These are phyloP conservation scores for Drosophila paramelanica DNA, from an alignment of 2,888 invertebrate genomes.

Conservation along the genomic window DNA sequence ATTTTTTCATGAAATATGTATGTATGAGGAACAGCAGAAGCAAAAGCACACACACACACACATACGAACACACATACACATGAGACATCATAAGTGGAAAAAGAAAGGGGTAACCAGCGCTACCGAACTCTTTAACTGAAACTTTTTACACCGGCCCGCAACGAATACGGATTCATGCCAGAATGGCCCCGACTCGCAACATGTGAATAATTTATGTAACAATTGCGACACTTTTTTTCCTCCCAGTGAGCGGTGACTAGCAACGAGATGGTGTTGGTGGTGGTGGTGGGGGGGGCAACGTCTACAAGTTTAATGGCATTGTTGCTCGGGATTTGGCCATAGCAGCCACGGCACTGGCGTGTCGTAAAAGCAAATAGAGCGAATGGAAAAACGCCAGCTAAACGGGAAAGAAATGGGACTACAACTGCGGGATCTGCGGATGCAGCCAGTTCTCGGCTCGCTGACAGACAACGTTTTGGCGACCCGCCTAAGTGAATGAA, in stretches of 20 bases:
- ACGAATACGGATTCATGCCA: slow-evolving; percentile 32
- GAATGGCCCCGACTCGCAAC: slow-evolving; percentile 39
- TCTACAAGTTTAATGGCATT: slow-evolving; percentile 77
- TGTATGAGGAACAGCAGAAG: slow-evolving; percentile 17
- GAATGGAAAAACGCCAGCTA: slow-evolving; percentile 33
- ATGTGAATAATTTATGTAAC: slow-evolving; percentile 79
- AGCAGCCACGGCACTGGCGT: slow-evolving; percentile 58
- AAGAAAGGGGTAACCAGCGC: neutral
- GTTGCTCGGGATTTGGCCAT: slow-evolving; percentile 63
- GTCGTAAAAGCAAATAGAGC: slow-evolving; percentile 78
- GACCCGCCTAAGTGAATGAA: slow-evolving; percentile 74
- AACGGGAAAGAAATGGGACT: slow-evolving; percentile 1
- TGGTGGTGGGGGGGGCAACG: neutral
- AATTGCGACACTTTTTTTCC: slow-evolving; percentile 73
- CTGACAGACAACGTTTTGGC: slow-evolving; percentile 59
- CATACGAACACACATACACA: slow-evolving; percentile 1
- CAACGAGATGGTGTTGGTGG: neutral
- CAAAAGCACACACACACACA: slow-evolving; percentile 4
- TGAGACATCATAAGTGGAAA: slow-evolving; percentile 37
- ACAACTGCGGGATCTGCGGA: slow-evolving; percentile 17
- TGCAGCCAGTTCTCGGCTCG: slow-evolving; percentile 28
- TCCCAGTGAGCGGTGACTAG: neutral
- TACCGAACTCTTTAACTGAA: slow-evolving; percentile 67
- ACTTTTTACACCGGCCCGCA: slow-evolving; percentile 38
- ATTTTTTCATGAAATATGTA: slow-evolving; percentile 69